phyloP scores from a whole-genome alignment of 2,797 vertebrate genomes.

The Nasua narica region DNA sequence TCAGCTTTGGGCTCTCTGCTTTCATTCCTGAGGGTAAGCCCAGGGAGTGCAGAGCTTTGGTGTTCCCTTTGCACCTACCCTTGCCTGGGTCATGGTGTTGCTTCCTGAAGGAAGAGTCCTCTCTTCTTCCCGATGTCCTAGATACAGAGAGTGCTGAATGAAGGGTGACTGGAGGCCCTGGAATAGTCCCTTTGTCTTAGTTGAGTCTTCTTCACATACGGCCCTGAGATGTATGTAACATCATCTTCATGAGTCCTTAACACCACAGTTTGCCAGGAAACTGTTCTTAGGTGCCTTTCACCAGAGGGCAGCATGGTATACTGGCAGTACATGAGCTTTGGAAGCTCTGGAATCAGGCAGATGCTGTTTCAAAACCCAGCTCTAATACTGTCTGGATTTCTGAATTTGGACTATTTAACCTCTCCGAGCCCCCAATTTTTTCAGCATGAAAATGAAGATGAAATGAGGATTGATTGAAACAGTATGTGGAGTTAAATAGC shows the following conservation, averaged over 20 bases:
- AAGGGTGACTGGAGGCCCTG: not conserved
- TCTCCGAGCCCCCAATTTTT: not conserved
- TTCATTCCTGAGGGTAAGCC: not conserved
- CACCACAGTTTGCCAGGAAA: not conserved
- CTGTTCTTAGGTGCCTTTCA: not conserved
- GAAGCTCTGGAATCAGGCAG: not conserved
- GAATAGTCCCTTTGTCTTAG: not conserved
- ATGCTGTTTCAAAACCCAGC: not conserved
- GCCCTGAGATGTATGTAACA: not conserved
- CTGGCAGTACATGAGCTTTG: not conserved
- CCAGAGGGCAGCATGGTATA: fast-evolving
- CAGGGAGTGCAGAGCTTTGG: not conserved
- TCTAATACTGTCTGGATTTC: not conserved
- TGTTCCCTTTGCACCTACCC: not conserved
- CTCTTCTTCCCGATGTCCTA: not conserved
- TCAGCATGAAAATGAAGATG: not conserved
- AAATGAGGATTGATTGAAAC: not conserved
- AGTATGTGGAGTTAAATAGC: not conserved
- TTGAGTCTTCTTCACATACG: fast-evolving
- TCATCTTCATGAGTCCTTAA: not conserved
- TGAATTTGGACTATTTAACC: not conserved
- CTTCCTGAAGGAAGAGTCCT: not conserved
- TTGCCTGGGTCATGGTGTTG: not conserved
- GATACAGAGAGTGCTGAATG: not conserved
- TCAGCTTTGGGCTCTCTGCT: not conserved